These are phyloP conservation scores for Cyaniris semiargus DNA, from an alignment of 2,888 invertebrate genomes.

Conservation along the genomic window DNA sequence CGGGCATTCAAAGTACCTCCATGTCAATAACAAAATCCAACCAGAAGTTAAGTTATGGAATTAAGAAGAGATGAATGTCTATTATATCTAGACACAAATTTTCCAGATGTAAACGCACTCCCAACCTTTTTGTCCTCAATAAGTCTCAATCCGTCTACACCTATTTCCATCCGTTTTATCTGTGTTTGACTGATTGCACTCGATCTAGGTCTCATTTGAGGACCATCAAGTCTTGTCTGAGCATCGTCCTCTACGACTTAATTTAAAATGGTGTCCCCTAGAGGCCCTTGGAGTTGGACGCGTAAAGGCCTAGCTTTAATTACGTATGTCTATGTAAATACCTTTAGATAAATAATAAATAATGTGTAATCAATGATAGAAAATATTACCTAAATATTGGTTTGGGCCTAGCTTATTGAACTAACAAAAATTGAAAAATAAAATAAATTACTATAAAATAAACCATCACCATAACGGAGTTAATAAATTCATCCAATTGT, in stretches of 20 bases:
- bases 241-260: slow-evolving; percentile 9
- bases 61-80: too few relatives aligned
- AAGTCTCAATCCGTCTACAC: not conserved
- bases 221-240: slow-evolving; percentile 3
- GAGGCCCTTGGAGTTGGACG: slow-evolving; percentile 8
- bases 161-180: slow-evolving; percentile 5
- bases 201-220: not conserved
- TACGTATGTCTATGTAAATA: slow-evolving; percentile 16
- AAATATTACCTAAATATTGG: not conserved
- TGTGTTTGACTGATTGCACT: slow-evolving; percentile 7
- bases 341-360: not conserved
- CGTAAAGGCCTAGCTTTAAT: not conserved
- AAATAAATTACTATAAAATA: not conserved
- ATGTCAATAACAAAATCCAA: too few relatives aligned
- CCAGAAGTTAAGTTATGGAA: too few relatives aligned
- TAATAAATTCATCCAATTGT: slow-evolving; percentile 21
- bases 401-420: not conserved
- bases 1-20: too few relatives aligned
- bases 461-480: not conserved
- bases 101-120: not conserved
- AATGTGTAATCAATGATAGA: not conserved
- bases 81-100: too few relatives aligned
- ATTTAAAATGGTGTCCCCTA: slow-evolving; percentile 4
- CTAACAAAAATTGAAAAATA: not conserved
- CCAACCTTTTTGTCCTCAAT: not conserved